phyloP scores from a whole-genome alignment of 2,113 vertebrate genomes.

The Hyperopisus bebe region DNA sequence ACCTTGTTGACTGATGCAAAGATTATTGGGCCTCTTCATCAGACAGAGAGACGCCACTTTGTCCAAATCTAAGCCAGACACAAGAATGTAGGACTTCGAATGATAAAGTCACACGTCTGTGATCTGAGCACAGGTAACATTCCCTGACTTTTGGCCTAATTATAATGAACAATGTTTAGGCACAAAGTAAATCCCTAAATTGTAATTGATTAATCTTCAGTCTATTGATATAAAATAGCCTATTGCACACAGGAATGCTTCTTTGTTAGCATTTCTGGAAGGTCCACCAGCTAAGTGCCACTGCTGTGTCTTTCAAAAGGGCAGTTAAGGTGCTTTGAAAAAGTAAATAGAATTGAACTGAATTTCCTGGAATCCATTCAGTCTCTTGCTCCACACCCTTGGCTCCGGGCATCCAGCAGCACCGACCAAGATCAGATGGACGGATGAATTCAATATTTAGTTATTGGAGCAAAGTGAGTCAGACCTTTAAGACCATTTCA shows the following conservation, averaged over 20 bases:
- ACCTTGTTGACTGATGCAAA: not conserved
- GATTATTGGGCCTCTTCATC: not conserved
- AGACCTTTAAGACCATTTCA: not conserved
- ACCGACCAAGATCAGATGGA: not conserved
- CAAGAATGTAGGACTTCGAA: not conserved
- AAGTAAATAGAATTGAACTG: not conserved
- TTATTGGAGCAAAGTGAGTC: not conserved
- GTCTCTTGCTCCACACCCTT: not conserved
- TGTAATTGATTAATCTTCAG: not conserved
- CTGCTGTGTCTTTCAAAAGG: not conserved
- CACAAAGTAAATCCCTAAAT: not conserved
- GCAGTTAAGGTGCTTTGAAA: not conserved
- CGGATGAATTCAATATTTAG: not conserved
- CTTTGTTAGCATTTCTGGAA: not conserved
- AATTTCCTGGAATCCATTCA: not conserved
- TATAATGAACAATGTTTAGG: not conserved
- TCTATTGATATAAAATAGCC: not conserved
- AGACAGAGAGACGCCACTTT: not conserved
- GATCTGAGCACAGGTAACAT: not conserved
- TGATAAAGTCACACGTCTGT: not conserved
- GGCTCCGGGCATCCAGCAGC: not conserved
- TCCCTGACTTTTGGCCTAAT: not conserved
- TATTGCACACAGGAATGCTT: not conserved
- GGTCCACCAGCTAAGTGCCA: not conserved
- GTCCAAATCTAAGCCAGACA: not conserved